A percentile compares a stretch with the other conserved stretches of the same genome.
phyloP scores from a whole-genome alignment of 1,140 invertebrate genomes.

The Drosophila sproati region DNA sequence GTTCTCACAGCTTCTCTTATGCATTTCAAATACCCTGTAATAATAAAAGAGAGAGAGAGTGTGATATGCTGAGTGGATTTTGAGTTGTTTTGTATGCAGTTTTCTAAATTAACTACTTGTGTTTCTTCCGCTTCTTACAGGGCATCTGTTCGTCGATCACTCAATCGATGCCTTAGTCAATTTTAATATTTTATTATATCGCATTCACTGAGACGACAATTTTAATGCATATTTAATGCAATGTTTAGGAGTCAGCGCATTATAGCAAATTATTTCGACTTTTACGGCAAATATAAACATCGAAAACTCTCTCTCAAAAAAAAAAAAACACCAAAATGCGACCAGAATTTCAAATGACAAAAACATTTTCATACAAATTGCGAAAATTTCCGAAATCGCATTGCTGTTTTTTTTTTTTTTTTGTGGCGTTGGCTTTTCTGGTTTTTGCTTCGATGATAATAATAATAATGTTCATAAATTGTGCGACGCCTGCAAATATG shows the following conservation, averaged over 20 bases:
- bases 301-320: conserved; percentile 53
- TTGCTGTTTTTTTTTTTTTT: conserved; percentile 54
- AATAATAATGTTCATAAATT: conserved; percentile 73
- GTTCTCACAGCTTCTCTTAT: conserved; percentile 29
- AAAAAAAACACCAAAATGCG: conserved; percentile 26
- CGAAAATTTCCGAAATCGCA: conserved; percentile 38
- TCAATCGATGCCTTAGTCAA: conserved; percentile 18
- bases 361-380: conserved; percentile 81
- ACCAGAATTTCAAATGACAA: conserved; percentile 77
- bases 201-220: conserved; percentile 44
- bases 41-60: no score
- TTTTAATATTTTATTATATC: conserved; percentile 72
- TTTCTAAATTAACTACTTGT: no score
- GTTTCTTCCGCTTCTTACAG: background rate
- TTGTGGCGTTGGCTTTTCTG: background rate
- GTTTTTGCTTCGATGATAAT: conserved; percentile 49
- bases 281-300: conserved; percentile 81
- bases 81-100: no score
- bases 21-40: background rate
- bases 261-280: conserved; percentile 63
- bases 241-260: conserved; percentile 69
- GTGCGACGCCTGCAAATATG: conserved; percentile 77
- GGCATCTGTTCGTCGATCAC: background rate
- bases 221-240: conserved; percentile 82
- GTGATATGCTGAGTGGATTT: no score